phyloP scores from a whole-genome alignment of 2,113 vertebrate species.

The Microcebus murinus region DNA sequence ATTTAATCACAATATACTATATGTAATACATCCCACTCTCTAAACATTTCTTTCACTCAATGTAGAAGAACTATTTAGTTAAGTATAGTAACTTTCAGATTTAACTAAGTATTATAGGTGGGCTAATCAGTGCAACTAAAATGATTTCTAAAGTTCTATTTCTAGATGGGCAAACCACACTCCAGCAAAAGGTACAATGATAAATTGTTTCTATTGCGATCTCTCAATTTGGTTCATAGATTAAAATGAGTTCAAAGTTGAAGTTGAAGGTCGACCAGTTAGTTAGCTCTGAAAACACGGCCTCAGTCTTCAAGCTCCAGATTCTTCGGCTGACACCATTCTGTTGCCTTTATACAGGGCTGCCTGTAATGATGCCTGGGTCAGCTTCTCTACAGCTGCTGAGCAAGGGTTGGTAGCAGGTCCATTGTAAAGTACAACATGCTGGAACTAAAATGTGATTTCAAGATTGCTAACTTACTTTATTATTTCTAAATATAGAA shows the following conservation, averaged over 20 bases:
- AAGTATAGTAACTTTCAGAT: not conserved
- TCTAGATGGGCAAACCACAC: not conserved
- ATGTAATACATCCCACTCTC: not conserved
- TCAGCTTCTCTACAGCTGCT: not conserved
- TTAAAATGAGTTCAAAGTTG: not conserved
- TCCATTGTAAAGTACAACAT: not conserved
- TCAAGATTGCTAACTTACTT: not conserved
- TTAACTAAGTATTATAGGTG: not conserved
- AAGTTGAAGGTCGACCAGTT: conserved; percentile 4
- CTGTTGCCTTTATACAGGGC: not conserved
- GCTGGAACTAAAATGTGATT: not conserved
- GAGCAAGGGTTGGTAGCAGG: not conserved
- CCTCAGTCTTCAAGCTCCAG: not conserved
- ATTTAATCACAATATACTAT: not conserved
- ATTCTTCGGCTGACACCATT: not conserved
- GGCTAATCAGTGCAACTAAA: not conserved
- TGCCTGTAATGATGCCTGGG: not conserved
- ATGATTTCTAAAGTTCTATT: not conserved
- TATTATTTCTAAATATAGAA: conserved; percentile 52
- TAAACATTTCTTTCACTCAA: not conserved
- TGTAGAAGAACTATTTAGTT: not conserved
- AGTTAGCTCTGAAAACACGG: not conserved
- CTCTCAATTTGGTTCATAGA: not conserved
- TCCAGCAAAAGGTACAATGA: not conserved
- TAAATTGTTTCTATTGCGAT: not conserved